Evolutionary conservation across 2,113 vertebrate genomes (phyloP).

Genomic region (rabbit (Oryctolagus cuniculus)): DNA sequence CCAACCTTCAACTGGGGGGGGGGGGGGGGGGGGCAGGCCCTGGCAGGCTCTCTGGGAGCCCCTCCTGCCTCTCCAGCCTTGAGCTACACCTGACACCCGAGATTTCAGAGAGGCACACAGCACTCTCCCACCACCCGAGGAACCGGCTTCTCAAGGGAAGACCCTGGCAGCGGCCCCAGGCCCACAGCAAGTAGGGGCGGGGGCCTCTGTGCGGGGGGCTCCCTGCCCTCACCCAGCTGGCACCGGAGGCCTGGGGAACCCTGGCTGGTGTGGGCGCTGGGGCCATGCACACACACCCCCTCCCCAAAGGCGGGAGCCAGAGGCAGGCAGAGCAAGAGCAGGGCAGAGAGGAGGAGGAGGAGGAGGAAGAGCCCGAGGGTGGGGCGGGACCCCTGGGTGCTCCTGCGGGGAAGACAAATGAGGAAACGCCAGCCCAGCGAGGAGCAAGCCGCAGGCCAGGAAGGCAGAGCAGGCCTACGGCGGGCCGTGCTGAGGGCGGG

Average conservation of each 20-base stretch:
- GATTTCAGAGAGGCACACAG: not conserved
- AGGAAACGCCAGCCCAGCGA: too few species aligned
- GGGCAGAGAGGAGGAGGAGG: not conserved
- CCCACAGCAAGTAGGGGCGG: not conserved
- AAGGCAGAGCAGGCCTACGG: too few species aligned
- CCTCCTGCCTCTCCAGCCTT: not conserved
- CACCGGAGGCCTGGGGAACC: not conserved
- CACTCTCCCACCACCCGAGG: not conserved
- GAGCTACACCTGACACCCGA: not conserved
- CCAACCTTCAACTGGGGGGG: not conserved
- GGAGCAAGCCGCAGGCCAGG: too few species aligned
- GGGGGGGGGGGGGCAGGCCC: not conserved
- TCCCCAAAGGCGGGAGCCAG: not conserved
- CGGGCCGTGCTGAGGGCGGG: too few species aligned
- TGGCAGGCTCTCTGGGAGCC: not conserved
- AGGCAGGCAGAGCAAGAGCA: not conserved
- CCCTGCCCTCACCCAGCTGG: not conserved
- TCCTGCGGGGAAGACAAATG: too few species aligned
- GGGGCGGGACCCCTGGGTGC: too few species aligned
- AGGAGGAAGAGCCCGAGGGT: not conserved
- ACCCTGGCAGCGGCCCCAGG: not conserved
- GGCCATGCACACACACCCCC: not conserved
- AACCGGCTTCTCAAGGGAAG: not conserved
- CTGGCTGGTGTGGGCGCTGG: accelerated
- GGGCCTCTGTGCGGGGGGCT: not conserved